Percentiles rank a stretch among this genome's conserved stretches.
phyloP scores from a whole-genome alignment of 2,113 vertebrate genomes.

The Bubo blakistoni region DNA sequence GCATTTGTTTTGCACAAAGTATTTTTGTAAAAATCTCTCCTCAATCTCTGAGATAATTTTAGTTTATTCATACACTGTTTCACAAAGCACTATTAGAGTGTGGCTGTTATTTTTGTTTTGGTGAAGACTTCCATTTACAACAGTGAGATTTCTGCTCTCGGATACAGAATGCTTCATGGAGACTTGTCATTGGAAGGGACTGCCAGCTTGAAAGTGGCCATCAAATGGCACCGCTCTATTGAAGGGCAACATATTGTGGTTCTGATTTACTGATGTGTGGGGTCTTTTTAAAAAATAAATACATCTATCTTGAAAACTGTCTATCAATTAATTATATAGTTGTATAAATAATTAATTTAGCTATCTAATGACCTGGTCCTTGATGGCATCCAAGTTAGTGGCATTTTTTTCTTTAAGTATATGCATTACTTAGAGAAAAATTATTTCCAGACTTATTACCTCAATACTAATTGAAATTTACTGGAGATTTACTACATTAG shows the following conservation, averaged over 20 bases:
- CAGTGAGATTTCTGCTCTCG: neutral
- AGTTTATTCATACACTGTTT: neutral
- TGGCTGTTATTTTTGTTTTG: neutral
- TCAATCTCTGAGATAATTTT: neutral
- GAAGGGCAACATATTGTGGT: neutral
- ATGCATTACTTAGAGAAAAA: neutral
- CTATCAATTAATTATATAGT: neutral
- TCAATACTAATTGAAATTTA: constrained; percentile 33
- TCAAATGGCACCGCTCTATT: neutral
- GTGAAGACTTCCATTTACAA: neutral
- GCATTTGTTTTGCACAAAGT: neutral
- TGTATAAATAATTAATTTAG: neutral
- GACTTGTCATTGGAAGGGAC: neutral
- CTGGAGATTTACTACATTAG: constrained; percentile 18
- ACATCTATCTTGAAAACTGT: neutral
- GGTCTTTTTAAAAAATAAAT: neutral
- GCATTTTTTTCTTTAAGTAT: neutral
- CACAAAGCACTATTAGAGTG: neutral
- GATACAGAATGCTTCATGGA: neutral
- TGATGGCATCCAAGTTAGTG: neutral
- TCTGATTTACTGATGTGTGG: neutral
- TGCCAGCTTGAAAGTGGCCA: neutral
- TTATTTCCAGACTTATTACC: neutral
- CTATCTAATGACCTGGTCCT: neutral
- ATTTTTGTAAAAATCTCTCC: neutral